Evolutionary conservation across 2,113 vertebrate species (phyloP), one percentile per base, ranked within the genome.

Genomic region (Eurystomus gularis): DNA sequence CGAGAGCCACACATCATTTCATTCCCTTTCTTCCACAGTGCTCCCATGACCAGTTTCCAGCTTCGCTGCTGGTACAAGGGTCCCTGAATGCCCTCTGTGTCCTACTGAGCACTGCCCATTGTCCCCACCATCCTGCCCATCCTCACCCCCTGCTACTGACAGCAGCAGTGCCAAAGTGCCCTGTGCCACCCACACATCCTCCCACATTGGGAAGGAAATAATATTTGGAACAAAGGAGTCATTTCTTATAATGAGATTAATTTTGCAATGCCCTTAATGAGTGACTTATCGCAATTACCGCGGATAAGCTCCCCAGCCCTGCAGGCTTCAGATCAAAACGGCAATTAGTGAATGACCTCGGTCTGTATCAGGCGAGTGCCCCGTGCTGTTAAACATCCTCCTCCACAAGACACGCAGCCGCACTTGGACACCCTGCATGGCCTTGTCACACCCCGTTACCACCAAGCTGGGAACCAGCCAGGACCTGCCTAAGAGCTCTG

Each of bases 191-290:
- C 90, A 72, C 23, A 26, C 79, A 13, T 55, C 68, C 68, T 52
- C 71, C 76, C 33, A 76, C 75, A 6, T 40, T 48, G 75, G 91
- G 49, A 35, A 49, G 65, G 76, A 93, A 90, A 90, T 77, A 31
- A 62, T 10, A 39, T 88, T 81, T 66, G 64, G 90, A 90, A 88
- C 90, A 96, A 92, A 90, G 31, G 52, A 86, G 60, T 39, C 4
- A 35, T 88, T 94, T 77, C 79, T 78, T 70, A 13, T 93, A 81
- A 95, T 88, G 80, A 97, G 96, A 95, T 96, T 96, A 86, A 92
- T 96, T 93, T 88, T 86, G 85, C 86, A 94, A 88, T 61, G 77
- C 88, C 83, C 93, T 90, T 81, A 94, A 92, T 3, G 9, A 96
- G 51, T 33, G 92, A 92, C 92, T 96, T 93, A 88, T 60, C 1